These are phyloP conservation scores for Sorex fumeus DNA, from an alignment of 2,113 vertebrate species.

Conservation along the genomic window DNA sequence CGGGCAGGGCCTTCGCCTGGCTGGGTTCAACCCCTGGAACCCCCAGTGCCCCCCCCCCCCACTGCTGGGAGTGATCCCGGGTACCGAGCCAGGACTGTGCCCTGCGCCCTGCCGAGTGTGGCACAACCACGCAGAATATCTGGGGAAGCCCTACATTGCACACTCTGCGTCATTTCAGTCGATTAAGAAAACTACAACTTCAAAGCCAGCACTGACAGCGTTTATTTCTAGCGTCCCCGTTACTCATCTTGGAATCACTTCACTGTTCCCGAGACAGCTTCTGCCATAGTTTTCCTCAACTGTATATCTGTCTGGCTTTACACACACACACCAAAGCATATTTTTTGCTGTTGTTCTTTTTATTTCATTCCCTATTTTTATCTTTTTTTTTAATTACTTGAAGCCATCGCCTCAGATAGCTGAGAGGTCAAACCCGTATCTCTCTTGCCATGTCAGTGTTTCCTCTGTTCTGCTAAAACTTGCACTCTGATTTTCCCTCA, in stretches of 20 bases:
- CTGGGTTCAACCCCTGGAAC: no score
- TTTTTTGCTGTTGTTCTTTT: not conserved
- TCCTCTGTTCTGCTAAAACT: not conserved
- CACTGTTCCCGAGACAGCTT: not conserved
- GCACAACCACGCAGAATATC: no score
- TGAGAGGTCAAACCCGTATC: not conserved
- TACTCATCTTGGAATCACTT: not conserved
- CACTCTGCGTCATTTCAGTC: not conserved
- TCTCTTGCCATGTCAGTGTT: not conserved
- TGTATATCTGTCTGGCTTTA: not conserved
- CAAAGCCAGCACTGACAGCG: not conserved
- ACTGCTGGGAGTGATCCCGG: no score
- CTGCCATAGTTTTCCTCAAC: not conserved
- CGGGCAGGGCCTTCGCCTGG: no score
- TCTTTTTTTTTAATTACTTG: not conserved
- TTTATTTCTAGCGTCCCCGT: not conserved
- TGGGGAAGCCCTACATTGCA: not conserved
- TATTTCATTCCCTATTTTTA: not conserved
- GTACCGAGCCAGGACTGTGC: no score
- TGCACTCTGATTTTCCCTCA: not conserved
- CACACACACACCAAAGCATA: accelerated
- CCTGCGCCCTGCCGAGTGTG: no score
- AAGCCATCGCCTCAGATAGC: not conserved
- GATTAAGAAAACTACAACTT: not conserved
- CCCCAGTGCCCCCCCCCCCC: no score